Evolutionary conservation across 2,888 invertebrate genomes (phyloP).

Genomic region (Lampropteryx suffumata): DNA sequence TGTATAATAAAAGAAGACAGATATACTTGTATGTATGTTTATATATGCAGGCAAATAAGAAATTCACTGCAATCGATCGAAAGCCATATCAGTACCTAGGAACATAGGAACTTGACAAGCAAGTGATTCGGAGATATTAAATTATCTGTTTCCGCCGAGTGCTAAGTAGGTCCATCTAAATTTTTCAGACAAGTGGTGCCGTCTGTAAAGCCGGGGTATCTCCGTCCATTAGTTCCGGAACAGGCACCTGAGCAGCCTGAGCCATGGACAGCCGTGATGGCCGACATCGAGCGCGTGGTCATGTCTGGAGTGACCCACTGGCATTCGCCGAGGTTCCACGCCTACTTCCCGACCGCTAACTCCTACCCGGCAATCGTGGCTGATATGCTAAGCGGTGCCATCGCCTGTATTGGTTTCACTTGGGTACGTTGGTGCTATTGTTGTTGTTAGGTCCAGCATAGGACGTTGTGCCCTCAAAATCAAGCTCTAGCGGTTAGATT

Average conservation of each 20-base stretch:
- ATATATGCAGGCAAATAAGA: no score
- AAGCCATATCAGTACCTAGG: no score
- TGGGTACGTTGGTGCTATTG: slow-evolving; percentile 87
- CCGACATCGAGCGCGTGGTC: slow-evolving; percentile 95
- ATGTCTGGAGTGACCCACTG: slow-evolving; percentile 99
- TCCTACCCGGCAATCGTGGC: slow-evolving; percentile 97
- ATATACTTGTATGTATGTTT: no score
- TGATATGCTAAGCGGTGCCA: slow-evolving; percentile 96
- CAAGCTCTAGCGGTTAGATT: no score
- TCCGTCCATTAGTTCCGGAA: slow-evolving; percentile 92
- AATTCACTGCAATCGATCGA: no score
- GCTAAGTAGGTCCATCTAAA: no score
- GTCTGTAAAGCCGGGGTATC: slow-evolving; percentile 96
- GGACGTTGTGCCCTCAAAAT: background rate
- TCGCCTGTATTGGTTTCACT: slow-evolving; percentile 97
- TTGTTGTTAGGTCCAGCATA: background rate
- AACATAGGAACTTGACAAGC: no score
- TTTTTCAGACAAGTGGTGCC: slow-evolving; percentile 91
- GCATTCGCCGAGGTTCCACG: slow-evolving; percentile 98
- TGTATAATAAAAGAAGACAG: no score
- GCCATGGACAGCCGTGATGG: slow-evolving; percentile 95
- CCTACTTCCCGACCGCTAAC: slow-evolving; percentile 96
- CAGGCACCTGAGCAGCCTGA: slow-evolving; percentile 93
- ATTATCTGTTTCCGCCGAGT: no score
- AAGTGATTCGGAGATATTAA: no score